A percentile compares a stretch with the other conserved stretches of the same genome.
phyloP scores from a whole-genome alignment of 2,888 invertebrate species.

The Phorcus lineatus region DNA sequence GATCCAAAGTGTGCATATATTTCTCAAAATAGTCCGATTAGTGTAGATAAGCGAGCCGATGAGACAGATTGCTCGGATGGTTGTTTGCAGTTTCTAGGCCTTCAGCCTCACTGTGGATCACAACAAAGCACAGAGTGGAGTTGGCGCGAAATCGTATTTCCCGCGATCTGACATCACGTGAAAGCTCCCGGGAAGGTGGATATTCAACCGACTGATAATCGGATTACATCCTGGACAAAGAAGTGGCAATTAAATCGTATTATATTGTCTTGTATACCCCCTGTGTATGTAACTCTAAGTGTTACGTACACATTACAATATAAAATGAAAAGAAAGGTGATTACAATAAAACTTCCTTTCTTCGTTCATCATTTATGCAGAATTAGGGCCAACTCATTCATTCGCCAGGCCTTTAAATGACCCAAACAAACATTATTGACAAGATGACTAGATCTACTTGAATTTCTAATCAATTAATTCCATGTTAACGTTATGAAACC shows the following conservation, averaged over 20 bases:
- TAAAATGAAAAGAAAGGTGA: too few relatives aligned
- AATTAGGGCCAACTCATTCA: slow-evolving; percentile 21
- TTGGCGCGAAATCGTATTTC: slow-evolving; percentile 75
- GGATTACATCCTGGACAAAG: neutral
- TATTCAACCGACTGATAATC: slow-evolving; percentile 19
- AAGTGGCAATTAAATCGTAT: neutral
- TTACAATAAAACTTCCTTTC: neutral
- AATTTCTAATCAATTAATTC: too few relatives aligned
- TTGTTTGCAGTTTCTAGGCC: neutral
- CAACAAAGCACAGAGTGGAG: slow-evolving; percentile 64
- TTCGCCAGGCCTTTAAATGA: neutral
- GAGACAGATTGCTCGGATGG: slow-evolving; percentile 20
- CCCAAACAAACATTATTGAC: too few relatives aligned
- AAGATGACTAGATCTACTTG: too few relatives aligned
- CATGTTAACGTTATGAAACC: too few relatives aligned
- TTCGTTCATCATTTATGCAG: neutral
- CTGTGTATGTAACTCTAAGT: too few relatives aligned
- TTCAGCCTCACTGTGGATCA: slow-evolving; percentile 27
- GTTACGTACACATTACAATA: neutral
- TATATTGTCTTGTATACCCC: neutral
- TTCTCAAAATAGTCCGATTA: neutral
- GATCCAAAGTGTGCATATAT: neutral
- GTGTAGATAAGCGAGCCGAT: neutral
- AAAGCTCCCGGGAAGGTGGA: slow-evolving; percentile 42
- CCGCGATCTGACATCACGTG: slow-evolving; percentile 68